Evolutionary conservation across 2,113 vertebrate species (phyloP), one percentile per base, ranked within the genome.

Genomic region (Rhodinocichla rosea): DNA sequence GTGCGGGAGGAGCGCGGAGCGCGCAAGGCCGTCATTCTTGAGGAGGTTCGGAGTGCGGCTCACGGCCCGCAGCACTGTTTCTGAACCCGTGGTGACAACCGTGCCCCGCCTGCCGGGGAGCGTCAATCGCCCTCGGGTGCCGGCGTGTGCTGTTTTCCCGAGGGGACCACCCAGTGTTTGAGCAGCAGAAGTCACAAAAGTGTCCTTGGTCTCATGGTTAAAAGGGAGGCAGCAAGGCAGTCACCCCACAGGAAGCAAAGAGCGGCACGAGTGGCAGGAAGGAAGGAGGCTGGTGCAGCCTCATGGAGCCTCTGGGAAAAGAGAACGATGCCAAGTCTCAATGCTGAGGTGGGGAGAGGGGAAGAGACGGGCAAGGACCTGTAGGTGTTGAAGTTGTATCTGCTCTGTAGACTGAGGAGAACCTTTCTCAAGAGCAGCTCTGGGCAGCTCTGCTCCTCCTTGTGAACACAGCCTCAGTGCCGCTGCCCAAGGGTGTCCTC

Each of bases 381-480:
- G 2, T 22, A 11, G 62, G 27, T 10, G 20, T 44, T 28, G 2
- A 13, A 22, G 49, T 1, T 60, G 49, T 14, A 10, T 27, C n/a
- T 52, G 30, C 20, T 0, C 4, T 12, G 24, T 21, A 30, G 35
- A 15, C 5, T 1, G 4, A 18, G 45, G 12, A 7, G 3, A 33
- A 2, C 11, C 15, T 55, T 10, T 30, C 11, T 14, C n/a, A 12
- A 26, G 4, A 22, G 44, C 60, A 45, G 10, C 18, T 37, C 52
- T 42, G 1, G 0, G 33, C 22, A 35, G 14, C 52, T 15, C 17
- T 4, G 35, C 1, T 24, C 20, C 6, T 17, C 5, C n/a, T 33
- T 33, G 18, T 2, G 0, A 26, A 2, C 2, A 1, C 71, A 28
- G 20, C 26, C 33, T 5, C 26, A 1, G 35, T 0, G 14, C 35